Percentiles rank a stretch among this genome's conserved stretches.
Evolutionary conservation across 2,113 vertebrate genomes (phyloP).

Genomic region (Grammatotria lemairii): DNA sequence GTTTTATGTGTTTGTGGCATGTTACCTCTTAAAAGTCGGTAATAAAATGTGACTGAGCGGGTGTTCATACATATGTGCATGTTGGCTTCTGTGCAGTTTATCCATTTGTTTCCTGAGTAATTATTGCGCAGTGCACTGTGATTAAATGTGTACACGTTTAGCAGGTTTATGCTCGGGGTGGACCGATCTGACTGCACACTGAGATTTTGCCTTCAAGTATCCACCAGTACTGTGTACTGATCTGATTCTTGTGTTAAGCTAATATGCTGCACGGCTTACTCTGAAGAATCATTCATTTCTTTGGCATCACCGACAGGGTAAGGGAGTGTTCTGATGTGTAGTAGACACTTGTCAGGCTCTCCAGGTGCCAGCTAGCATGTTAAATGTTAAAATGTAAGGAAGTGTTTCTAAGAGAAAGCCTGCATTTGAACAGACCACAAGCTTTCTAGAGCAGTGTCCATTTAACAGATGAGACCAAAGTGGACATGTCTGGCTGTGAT

Average conservation of each 20-base stretch:
- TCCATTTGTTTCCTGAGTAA: background rate
- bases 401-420: background rate
- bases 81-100: background rate
- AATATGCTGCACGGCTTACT: background rate
- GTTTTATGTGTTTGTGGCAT: constrained; percentile 38
- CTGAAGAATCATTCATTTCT: background rate
- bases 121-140: background rate
- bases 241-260: background rate
- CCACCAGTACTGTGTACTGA: background rate
- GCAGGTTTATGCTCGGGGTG: accelerated
- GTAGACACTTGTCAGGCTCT: background rate
- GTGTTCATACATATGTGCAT: background rate
- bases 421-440: background rate
- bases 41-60: constrained; percentile 3
- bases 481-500: accelerated
- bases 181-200: background rate
- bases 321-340: background rate
- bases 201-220: background rate
- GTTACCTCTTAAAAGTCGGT: constrained; percentile 44
- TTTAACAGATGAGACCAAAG: background rate
- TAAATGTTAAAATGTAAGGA: background rate
- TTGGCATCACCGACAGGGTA: background rate
- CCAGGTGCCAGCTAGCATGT: background rate
- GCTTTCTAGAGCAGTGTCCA: background rate
- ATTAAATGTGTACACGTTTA: background rate